phyloP scores from a whole-genome alignment of 2,113 vertebrate species.

The Lagenorhynchus albirostris region DNA sequence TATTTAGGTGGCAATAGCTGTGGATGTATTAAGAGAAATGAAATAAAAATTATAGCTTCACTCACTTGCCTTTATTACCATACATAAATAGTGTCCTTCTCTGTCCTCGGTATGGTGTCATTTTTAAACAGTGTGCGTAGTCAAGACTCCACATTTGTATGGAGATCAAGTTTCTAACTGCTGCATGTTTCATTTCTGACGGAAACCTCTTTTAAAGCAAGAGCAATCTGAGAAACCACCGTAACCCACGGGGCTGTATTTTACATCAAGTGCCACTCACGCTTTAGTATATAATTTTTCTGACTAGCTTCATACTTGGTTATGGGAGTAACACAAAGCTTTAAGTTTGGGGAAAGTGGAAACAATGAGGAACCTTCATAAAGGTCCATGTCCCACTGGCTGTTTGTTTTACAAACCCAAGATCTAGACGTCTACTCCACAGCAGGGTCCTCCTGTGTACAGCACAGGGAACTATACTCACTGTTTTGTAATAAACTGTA shows the following conservation, averaged over 20 bases:
- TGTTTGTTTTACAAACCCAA: not conserved
- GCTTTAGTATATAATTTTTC: not conserved
- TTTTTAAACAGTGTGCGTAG: slow-evolving; percentile 30
- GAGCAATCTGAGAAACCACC: slow-evolving; percentile 4
- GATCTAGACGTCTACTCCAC: not conserved
- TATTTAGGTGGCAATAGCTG: slow-evolving; percentile 72
- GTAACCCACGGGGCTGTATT: not conserved
- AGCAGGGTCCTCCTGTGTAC: not conserved
- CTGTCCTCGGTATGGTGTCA: slow-evolving; percentile 52
- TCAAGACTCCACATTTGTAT: not conserved
- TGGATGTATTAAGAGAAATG: slow-evolving; percentile 69
- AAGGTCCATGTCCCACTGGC: not conserved
- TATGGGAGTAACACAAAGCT: not conserved
- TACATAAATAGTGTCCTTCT: slow-evolving; percentile 60
- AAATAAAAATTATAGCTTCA: slow-evolving; percentile 76
- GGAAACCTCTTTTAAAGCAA: slow-evolving; percentile 14
- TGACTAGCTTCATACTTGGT: not conserved
- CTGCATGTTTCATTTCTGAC: slow-evolving; percentile 12
- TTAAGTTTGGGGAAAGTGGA: not conserved
- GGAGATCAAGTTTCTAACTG: not conserved
- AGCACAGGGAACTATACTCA: not conserved
- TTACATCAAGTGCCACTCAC: not conserved
- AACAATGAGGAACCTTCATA: not conserved
- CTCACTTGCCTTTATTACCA: slow-evolving; percentile 72
- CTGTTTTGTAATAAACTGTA: not conserved